Evolutionary conservation across 2,888 invertebrate genomes (phyloP), one percentile per base, ranked within the genome.

Genomic region (Tenthredo mesomela): DNA sequence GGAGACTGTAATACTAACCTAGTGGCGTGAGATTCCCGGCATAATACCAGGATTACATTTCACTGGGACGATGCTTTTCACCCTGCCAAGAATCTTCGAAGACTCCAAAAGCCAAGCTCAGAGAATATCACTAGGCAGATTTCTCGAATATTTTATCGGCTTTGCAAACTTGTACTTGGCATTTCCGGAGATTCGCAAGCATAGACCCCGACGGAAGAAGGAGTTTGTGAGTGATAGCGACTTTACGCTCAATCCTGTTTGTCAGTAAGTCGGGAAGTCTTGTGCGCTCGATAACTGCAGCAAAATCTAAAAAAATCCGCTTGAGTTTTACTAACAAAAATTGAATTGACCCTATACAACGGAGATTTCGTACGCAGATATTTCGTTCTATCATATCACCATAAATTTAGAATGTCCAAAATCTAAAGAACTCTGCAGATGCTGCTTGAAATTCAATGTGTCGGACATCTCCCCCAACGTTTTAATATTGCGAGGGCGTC

Each of bases 131-230:
- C n/a, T 7, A 43, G 40, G 75, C 61, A 80, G 78, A 84, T 84
- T 84, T 65, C 37, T 47, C 10, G 50, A 84, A 84, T 84, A 84
- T 78, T 65, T 84, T 67, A 80, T 80, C 67, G 47, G 47, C 40
- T 37, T 84, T 61, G 33, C 67, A 18, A 80, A 78, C 78, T 80
- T 50, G 43, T 61, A 47, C 78, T 61, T 67, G 33, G 43, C 65
- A 65, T 61, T 80, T 80, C 80, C 21, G 80, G 33, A 70, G 29
- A 67, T 82, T 67, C 47, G 47, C 47, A n/a, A 43, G 67, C 12
- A 80, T 21, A 82, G 7, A 43, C 9, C 73, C 21, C 25, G 43
- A 37, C 43, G 12, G 73, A 77, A 77, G 54, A 18, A 33, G 29
- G 54, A 77, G 29, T 77, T 77, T 33, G 33, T 77, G 33, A 77